These are phyloP conservation scores for Nephrotoma flavescens DNA, from an alignment of 2,888 invertebrate species.

Conservation along the genomic window DNA sequence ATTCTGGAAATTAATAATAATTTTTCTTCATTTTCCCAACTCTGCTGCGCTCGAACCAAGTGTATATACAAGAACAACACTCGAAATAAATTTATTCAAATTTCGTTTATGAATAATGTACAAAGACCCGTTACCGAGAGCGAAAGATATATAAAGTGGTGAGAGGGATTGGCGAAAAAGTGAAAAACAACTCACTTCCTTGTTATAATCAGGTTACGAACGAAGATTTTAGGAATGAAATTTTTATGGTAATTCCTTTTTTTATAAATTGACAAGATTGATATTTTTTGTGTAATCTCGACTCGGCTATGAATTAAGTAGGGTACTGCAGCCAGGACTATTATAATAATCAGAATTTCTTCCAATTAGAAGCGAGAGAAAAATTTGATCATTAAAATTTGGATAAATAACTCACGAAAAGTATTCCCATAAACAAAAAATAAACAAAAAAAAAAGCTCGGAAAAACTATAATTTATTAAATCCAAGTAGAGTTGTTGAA, in stretches of 20 bases:
- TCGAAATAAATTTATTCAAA: neutral
- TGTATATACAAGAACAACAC: neutral
- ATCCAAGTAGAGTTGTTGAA: neutral
- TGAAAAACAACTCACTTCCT: neutral
- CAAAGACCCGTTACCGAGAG: neutral
- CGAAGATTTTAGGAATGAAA: neutral
- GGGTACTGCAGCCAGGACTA: neutral
- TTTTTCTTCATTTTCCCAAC: neutral
- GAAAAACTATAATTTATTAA: neutral
- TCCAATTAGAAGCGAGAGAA: neutral
- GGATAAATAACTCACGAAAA: neutral
- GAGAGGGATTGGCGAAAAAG: neutral
- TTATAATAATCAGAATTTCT: neutral
- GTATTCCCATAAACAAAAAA: neutral
- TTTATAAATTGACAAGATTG: neutral
- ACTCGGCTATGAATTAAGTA: neutral
- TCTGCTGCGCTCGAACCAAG: neutral
- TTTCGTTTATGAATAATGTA: neutral
- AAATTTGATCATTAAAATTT: neutral
- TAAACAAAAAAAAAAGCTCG: neutral
- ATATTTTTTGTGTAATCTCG: neutral
- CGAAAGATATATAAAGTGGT: neutral
- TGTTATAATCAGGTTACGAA: neutral
- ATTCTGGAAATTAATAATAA: neutral
- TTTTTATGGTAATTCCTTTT: neutral